phyloP scores from a whole-genome alignment of 2,888 invertebrate genomes.

The Ethmia dodecea region DNA sequence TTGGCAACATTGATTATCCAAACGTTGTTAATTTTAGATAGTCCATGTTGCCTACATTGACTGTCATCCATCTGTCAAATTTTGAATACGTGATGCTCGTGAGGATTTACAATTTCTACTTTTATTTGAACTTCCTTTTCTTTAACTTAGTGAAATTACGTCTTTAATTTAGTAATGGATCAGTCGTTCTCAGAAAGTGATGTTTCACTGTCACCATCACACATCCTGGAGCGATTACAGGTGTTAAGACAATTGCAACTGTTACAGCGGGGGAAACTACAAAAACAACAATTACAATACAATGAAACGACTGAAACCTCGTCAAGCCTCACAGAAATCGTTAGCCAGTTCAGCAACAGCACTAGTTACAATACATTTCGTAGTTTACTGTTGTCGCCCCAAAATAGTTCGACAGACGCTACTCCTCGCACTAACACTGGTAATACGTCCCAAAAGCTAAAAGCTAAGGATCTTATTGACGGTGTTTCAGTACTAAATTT shows the following conservation, averaged over 20 bases:
- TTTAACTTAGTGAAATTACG: background rate
- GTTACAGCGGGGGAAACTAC: constrained; percentile 63
- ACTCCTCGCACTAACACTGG: constrained; percentile 28
- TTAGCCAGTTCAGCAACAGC: constrained; percentile 62
- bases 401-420: constrained; percentile 32
- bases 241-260: constrained; percentile 57
- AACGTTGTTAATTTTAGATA: too few species aligned
- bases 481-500: constrained; percentile 62
- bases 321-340: constrained; percentile 56
- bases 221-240: constrained; percentile 62
- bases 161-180: constrained; percentile 36
- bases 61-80: constrained; percentile 6
- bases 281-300: constrained; percentile 56
- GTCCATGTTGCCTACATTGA: background rate
- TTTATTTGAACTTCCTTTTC: background rate
- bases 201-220: constrained; percentile 58
- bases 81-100: constrained; percentile 4
- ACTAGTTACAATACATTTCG: constrained; percentile 66
- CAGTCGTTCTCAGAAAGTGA: constrained; percentile 59
- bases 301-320: constrained; percentile 50
- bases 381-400: constrained; percentile 51
- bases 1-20: too few species aligned
- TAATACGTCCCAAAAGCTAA: constrained; percentile 34
- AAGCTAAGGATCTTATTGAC: constrained; percentile 56
- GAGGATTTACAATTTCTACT: background rate